Conservation (phyloP, 2,888 invertebrate species). For the Watsonalla binaria region DNA sequence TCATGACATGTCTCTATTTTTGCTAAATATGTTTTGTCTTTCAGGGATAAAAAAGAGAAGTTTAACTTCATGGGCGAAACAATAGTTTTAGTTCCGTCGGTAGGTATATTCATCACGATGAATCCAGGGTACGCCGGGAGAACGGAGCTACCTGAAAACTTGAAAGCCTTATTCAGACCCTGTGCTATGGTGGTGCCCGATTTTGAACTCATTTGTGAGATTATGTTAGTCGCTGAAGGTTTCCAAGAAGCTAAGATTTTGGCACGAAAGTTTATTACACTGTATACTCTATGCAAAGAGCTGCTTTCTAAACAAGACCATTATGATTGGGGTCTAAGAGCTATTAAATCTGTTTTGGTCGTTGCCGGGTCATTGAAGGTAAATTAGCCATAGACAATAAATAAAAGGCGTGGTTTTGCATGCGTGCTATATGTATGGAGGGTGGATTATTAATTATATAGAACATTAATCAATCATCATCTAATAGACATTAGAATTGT, state of each 20-base stretch:
- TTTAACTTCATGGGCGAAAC: conserved; percentile 98
- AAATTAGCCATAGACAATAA: no score
- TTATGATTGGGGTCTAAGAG: conserved; percentile 97
- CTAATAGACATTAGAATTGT: no score
- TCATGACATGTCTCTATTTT: neutral
- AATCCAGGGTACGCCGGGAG: conserved; percentile 98
- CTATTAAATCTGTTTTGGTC: conserved; percentile 97
- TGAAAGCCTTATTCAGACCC: conserved; percentile 87
- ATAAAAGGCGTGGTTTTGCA: no score
- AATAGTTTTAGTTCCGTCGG: conserved; percentile 89
- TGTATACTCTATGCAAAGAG: conserved; percentile 96
- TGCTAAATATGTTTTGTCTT: conserved; percentile 12
- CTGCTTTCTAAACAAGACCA: conserved; percentile 97
- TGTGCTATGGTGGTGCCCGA: conserved; percentile 99
- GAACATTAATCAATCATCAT: no score
- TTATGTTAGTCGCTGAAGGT: conserved; percentile 98
- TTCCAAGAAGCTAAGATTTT: conserved; percentile 96
- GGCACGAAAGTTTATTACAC: conserved; percentile 96
- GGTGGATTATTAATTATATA: no score
- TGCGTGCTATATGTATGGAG: no score
- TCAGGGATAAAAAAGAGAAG: conserved; percentile 88
- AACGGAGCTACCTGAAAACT: conserved; percentile 90
- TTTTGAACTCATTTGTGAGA: conserved; percentile 97
- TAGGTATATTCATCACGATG: conserved; percentile 98
- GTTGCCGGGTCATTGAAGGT: conserved; percentile 97